Evolutionary conservation across 2,113 vertebrate genomes (phyloP).

Genomic region (Upupa epops): DNA sequence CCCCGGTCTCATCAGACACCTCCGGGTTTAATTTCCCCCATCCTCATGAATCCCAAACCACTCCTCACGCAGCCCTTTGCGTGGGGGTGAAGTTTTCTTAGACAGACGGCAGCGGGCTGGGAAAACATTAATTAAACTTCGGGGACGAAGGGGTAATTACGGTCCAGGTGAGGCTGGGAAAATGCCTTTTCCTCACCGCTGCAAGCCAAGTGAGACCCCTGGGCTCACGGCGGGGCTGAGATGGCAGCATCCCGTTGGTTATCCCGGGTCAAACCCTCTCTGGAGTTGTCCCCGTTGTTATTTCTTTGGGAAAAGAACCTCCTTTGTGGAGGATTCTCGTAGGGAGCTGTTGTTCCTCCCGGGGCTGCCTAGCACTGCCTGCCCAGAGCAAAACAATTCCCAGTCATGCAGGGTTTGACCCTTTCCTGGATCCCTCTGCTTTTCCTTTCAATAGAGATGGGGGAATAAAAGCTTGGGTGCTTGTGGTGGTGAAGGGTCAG

Average conservation of each 20-base stretch:
- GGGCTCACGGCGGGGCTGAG: not conserved
- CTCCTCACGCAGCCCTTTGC: fast-evolving
- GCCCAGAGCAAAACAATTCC: not conserved
- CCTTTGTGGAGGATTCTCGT: not conserved
- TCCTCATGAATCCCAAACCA: not conserved
- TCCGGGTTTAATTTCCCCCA: not conserved
- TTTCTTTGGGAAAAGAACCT: not conserved
- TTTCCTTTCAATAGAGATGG: no score
- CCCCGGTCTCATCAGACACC: fast-evolving
- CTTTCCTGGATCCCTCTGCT: not conserved
- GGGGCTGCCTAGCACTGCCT: not conserved
- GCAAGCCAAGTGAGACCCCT: fast-evolving
- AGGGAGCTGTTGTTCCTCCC: not conserved
- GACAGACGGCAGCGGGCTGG: not conserved
- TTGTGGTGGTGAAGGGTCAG: no score
- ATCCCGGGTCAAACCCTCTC: not conserved
- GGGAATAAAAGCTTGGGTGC: no score
- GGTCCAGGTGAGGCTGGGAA: not conserved
- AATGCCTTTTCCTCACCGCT: not conserved
- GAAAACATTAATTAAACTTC: not conserved
- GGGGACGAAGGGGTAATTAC: not conserved
- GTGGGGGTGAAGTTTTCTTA: not conserved
- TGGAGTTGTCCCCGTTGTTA: not conserved
- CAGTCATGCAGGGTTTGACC: not conserved
- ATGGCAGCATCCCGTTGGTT: not conserved